A percentile compares a stretch with the other conserved stretches of the same genome.
phyloP scores from a whole-genome alignment of 2,888 invertebrate genomes.

The Serrognathus titanus region DNA sequence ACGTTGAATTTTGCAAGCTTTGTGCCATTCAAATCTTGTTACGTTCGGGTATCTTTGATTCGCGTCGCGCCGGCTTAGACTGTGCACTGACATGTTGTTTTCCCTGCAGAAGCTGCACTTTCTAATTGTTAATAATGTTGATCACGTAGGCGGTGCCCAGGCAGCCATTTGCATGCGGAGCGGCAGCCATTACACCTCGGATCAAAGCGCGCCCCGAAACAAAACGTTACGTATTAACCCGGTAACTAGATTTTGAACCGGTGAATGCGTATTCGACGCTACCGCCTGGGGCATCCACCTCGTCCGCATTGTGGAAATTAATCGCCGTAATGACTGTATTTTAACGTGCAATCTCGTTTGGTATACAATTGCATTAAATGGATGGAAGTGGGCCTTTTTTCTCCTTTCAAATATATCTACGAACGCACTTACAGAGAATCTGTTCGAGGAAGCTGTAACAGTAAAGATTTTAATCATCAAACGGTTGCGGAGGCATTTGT shows the following conservation, averaged over 20 bases:
- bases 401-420: background rate
- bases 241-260: slow-evolving; percentile 43
- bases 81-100: background rate
- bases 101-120: slow-evolving; percentile 15
- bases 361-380: too few species aligned
- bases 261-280: slow-evolving; percentile 39
- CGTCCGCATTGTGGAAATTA: slow-evolving; percentile 1
- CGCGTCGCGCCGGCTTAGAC: slow-evolving; percentile 20
- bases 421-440: too few species aligned
- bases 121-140: slow-evolving; percentile 20
- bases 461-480: too few species aligned
- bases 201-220: slow-evolving; percentile 42
- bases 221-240: slow-evolving; percentile 30
- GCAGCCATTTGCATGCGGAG: slow-evolving; percentile 46
- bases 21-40: slow-evolving; percentile 27
- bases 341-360: too few species aligned
- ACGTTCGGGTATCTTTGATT: slow-evolving; percentile 30
- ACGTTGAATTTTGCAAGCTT: slow-evolving; percentile 30
- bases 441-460: too few species aligned
- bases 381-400: background rate
- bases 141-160: slow-evolving; percentile 33
- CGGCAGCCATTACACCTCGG: slow-evolving; percentile 46
- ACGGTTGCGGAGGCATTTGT: too few species aligned
- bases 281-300: slow-evolving; percentile 19
- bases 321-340: background rate